These are phyloP conservation scores for Montifringilla adamsi DNA, from an alignment of 2,113 vertebrate genomes.

Conservation along the genomic window DNA sequence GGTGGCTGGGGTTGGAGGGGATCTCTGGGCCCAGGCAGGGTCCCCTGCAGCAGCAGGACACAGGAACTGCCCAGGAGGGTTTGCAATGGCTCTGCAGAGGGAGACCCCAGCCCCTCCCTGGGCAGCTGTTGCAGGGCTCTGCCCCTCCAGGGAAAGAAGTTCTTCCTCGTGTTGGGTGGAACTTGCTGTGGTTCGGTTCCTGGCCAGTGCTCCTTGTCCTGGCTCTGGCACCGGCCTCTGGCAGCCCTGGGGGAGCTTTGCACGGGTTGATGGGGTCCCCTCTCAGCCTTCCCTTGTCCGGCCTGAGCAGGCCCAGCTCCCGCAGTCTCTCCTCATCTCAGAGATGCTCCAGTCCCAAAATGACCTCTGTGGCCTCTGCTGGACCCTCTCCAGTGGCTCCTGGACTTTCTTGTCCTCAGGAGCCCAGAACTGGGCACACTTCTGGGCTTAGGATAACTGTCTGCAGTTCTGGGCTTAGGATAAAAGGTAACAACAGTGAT, in stretches of 20 bases:
- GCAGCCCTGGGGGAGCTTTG: not conserved
- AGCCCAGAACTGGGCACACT: not conserved
- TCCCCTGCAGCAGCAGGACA: not conserved
- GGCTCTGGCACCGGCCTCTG: not conserved
- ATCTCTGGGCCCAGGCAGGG: not conserved
- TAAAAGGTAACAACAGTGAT: not conserved
- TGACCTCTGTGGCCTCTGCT: not conserved
- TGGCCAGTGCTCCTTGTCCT: not conserved
- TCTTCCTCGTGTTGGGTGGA: fast-evolving
- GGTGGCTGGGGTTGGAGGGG: not conserved
- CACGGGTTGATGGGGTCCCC: not conserved
- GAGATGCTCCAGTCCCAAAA: not conserved
- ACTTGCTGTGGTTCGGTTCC: not conserved
- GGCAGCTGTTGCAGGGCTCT: not conserved
- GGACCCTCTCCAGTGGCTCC: not conserved
- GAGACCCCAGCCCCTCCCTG: not conserved
- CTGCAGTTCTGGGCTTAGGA: not conserved
- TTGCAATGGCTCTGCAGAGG: not conserved
- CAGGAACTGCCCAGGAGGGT: not conserved
- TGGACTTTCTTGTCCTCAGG: too few species aligned
- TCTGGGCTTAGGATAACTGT: not conserved
- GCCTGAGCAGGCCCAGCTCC: not conserved
- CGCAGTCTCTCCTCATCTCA: not conserved
- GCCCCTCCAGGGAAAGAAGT: not conserved
- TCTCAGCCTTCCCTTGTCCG: not conserved